Evolutionary conservation across 2,113 vertebrate genomes (phyloP).

Genomic region (Kryptolebias marmoratus): DNA sequence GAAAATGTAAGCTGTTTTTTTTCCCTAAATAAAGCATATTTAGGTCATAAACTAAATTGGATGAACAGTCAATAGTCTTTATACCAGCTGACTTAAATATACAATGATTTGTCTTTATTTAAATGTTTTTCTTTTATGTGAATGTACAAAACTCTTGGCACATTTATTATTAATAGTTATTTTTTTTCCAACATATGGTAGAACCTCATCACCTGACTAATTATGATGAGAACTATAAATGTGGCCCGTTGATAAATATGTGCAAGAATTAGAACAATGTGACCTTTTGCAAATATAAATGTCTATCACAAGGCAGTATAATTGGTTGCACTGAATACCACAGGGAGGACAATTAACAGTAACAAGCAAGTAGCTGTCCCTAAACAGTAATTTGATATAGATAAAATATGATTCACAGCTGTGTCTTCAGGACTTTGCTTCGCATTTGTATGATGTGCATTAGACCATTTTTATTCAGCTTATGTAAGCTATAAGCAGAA

Average conservation of each 20-base stretch:
- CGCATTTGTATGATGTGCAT: constrained; percentile 2
- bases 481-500: constrained; percentile 2
- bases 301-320: constrained; percentile 66
- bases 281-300: constrained; percentile 75
- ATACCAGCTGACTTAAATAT: not conserved
- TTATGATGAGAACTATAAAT: constrained; percentile 35
- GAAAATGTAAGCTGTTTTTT: constrained; percentile 4
- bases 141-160: not conserved
- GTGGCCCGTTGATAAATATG: constrained; percentile 65
- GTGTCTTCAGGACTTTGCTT: constrained; percentile 8
- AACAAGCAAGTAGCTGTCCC: constrained; percentile 61
- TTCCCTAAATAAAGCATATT: not conserved
- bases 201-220: constrained; percentile 31
- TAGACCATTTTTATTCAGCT: not conserved
- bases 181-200: not conserved
- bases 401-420: constrained; percentile 31
- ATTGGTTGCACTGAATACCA: constrained; percentile 68
- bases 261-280: constrained; percentile 62
- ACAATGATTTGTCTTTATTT: not conserved
- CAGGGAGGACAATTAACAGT: constrained; percentile 74
- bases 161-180: not conserved
- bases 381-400: constrained; percentile 48
- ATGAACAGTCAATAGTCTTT: not conserved
- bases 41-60: not conserved
- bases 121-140: not conserved